Percentiles rank a stretch among this genome's conserved stretches.
These are phyloP conservation scores for Chionodraco myersi DNA, from an alignment of 2,113 vertebrate genomes.

Conservation along the genomic window DNA sequence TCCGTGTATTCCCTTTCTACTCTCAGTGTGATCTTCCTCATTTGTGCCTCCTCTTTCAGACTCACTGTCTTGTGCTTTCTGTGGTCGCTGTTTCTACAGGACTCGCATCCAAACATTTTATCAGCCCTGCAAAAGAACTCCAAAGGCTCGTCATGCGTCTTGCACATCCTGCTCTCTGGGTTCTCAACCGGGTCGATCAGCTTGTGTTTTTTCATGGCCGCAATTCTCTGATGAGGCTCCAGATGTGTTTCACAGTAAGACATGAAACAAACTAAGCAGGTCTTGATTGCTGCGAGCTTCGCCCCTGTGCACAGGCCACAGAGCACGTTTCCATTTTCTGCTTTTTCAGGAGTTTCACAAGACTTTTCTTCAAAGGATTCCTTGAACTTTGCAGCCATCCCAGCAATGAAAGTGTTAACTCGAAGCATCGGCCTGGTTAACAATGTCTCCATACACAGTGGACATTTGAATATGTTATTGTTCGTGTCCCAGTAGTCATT, in stretches of 20 bases:
- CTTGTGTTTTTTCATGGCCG: constrained; percentile 61
- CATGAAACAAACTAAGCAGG: constrained; percentile 64
- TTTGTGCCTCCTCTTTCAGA: constrained; percentile 51
- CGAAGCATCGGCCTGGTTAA: constrained; percentile 24
- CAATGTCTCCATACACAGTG: constrained; percentile 53
- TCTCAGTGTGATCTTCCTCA: constrained; percentile 13
- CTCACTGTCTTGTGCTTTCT: constrained; percentile 34
- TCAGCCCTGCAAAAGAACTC: constrained; percentile 56
- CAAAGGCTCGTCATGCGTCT: constrained; percentile 35
- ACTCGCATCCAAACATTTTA: constrained; percentile 37
- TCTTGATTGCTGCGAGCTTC: constrained; percentile 52
- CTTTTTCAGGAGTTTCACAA: rapidly evolving
- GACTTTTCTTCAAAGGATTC: neutral
- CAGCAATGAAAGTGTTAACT: constrained; percentile 48
- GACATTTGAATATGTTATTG: constrained; percentile 8
- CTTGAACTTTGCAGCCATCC: constrained; percentile 26
- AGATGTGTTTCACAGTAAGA: constrained; percentile 68
- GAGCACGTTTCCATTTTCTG: constrained; percentile 43
- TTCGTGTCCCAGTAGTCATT: constrained; percentile 27
- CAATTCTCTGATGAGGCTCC: constrained; percentile 48
- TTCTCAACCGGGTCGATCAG: constrained; percentile 59
- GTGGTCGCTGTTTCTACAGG: constrained; percentile 40
- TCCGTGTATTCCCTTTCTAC: neutral
- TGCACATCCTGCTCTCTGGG: constrained; percentile 59
- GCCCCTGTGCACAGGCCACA: constrained; percentile 45